phyloP scores from a whole-genome alignment of 2,113 vertebrate species.

The Atlantisia rogersi region DNA sequence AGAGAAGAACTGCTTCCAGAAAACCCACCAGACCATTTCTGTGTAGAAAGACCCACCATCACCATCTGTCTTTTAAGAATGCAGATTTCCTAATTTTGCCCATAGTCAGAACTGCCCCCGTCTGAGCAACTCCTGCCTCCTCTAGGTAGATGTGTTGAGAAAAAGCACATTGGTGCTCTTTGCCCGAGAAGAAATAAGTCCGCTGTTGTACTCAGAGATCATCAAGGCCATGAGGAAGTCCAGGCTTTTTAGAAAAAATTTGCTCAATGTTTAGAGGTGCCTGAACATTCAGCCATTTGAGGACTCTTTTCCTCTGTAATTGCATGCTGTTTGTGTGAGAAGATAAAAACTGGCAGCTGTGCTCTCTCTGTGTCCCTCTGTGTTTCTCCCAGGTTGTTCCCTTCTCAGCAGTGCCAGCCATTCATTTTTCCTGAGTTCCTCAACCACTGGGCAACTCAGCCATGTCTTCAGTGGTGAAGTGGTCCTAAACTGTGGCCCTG shows the following conservation, averaged over 20 bases:
- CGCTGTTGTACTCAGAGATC: not conserved
- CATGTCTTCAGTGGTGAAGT: not conserved
- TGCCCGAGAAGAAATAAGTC: not conserved
- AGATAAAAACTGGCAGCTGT: not conserved
- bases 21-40: not conserved
- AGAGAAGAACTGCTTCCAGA: not conserved
- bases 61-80: not conserved
- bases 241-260: not conserved
- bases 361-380: fast-evolving
- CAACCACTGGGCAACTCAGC: not conserved
- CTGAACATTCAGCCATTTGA: not conserved
- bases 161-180: not conserved
- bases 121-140: not conserved
- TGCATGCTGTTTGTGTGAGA: not conserved
- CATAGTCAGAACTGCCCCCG: not conserved
- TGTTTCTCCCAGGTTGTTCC: not conserved
- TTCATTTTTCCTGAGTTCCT: not conserved
- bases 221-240: not conserved
- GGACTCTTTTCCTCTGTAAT: not conserved
- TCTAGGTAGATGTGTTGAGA: not conserved
- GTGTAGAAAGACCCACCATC: not conserved
- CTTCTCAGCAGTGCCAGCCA: not conserved
- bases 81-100: not conserved
- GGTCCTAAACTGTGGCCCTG: not conserved
- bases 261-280: not conserved